phyloP scores from a whole-genome alignment of 2,797 vertebrate genomes.

The Sciaenops ocellatus region DNA sequence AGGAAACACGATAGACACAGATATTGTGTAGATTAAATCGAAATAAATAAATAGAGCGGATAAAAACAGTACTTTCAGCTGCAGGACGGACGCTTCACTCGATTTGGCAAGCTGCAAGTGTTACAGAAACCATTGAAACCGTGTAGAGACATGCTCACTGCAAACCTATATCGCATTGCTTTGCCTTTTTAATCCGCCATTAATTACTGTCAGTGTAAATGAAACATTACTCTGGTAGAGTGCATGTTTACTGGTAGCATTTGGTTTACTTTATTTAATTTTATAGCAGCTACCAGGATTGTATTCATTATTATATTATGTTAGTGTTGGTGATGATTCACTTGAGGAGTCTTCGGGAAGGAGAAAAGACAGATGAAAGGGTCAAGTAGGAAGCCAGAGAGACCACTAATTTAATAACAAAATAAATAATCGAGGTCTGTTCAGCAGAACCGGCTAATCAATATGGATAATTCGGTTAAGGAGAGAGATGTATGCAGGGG shows the following conservation, averaged over 20 bases:
- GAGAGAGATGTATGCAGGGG: conserved; percentile 10
- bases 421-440: conserved; percentile 29
- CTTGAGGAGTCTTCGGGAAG: conserved; percentile 8
- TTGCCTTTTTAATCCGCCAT: not conserved
- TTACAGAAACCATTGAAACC: not conserved
- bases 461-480: conserved; percentile 47
- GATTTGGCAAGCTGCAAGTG: conserved; percentile 4
- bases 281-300: not conserved
- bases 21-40: too few species aligned
- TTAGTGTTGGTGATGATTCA: not conserved
- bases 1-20: not conserved
- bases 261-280: not conserved
- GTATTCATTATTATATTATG: not conserved
- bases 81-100: conserved; percentile 6
- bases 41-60: not conserved
- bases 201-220: not conserved
- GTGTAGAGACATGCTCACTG: not conserved
- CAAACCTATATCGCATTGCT: not conserved
- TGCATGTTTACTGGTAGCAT: not conserved
- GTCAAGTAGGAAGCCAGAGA: conserved; percentile 20
- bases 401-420: conserved; percentile 39
- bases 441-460: conserved; percentile 34
- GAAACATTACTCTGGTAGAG: rapidly evolving
- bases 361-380: conserved; percentile 3
- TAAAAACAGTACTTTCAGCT: conserved; percentile 8